Evolutionary conservation across 2,797 vertebrate genomes (phyloP), one percentile per base, ranked within the genome.

Genomic region (Halcyon smyrnensis): DNA sequence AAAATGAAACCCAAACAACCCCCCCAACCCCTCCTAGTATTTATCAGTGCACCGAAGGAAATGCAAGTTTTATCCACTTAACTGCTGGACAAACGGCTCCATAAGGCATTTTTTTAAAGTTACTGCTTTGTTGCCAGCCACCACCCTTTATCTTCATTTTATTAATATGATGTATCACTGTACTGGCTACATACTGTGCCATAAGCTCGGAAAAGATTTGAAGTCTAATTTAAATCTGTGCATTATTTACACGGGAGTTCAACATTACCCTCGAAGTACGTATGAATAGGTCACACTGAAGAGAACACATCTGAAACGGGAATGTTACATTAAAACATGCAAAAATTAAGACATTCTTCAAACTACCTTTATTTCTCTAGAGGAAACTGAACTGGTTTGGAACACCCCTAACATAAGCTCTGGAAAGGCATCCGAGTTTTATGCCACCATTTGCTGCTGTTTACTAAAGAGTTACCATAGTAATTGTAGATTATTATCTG

Each of bases 11-110:
- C 4, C 6, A 41, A 74, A 41, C 32, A 64, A 27, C 1, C 11
- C 50, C 8, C 17, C 34, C 24, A 17, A 4, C 2, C 18, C 10
- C 30, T 92, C 41, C 96, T 60, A 97, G 96, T 98, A 98, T 97
- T 97, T 94, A 97, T 98, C 98, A 98, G 97, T 98, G 97, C 98
- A 98, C 97, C 95, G 92, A 99, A 98, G 98, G 98, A 98, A 98
- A 89, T 56, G 91, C 96, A 97, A 93, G 37, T 98, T 97, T 96
- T 96, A 98, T 98, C 97, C 98, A 98, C 97, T 86, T 97, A 97
- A 98, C 98, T 98, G 98, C 98, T 98, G 97, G 98, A 98, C 89
- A 91, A 95, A 91, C 21, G 68, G 71, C 91, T 96, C 84, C 87
- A 36, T 88, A 94, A 95, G 62, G 93, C 71, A 93, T 88, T 60